Evolutionary conservation across 2,888 invertebrate genomes (phyloP).

Genomic region (Anagyrus pseudococci): DNA sequence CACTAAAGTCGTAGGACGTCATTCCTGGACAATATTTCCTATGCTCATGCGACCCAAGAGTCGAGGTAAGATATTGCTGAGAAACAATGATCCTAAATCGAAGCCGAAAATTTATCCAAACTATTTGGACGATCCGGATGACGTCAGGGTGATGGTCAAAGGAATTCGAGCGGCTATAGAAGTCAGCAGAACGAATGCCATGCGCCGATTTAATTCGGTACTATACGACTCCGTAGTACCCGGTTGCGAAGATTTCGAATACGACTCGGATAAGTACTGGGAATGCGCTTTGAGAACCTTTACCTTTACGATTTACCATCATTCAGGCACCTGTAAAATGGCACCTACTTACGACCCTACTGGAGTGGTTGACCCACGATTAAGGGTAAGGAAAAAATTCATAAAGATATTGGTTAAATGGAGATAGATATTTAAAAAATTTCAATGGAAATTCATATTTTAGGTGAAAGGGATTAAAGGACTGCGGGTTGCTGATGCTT

Average conservation of each 20-base stretch:
- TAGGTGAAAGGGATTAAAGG: slow-evolving; percentile 64
- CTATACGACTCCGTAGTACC: slow-evolving; percentile 66
- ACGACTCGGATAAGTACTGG: slow-evolving; percentile 73
- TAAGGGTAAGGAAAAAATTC: slow-evolving; percentile 53
- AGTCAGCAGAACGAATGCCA: slow-evolving; percentile 68
- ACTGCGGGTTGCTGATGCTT: slow-evolving; percentile 71
- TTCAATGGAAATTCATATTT: slow-evolving; percentile 1
- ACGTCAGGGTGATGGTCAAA: slow-evolving; percentile 69
- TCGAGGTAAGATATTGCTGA: slow-evolving; percentile 72
- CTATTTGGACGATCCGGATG: slow-evolving; percentile 71
- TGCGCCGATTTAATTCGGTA: slow-evolving; percentile 67
- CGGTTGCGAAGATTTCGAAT: slow-evolving; percentile 67
- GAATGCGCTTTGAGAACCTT: slow-evolving; percentile 73
- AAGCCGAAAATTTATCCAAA: slow-evolving; percentile 74
- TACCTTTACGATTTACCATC: slow-evolving; percentile 75
- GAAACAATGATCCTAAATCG: slow-evolving; percentile 69
- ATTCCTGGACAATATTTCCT: slow-evolving; percentile 57
- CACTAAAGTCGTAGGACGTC: slow-evolving; percentile 62
- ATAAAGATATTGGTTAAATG: neutral
- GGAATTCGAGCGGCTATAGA: slow-evolving; percentile 68
- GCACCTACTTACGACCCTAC: slow-evolving; percentile 67
- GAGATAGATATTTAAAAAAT: neutral
- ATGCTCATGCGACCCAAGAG: slow-evolving; percentile 69
- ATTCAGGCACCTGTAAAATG: slow-evolving; percentile 72
- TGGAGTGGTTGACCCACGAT: slow-evolving; percentile 71